phyloP scores from a whole-genome alignment of 2,113 vertebrate species.

The Odontophorus gujanensis region DNA sequence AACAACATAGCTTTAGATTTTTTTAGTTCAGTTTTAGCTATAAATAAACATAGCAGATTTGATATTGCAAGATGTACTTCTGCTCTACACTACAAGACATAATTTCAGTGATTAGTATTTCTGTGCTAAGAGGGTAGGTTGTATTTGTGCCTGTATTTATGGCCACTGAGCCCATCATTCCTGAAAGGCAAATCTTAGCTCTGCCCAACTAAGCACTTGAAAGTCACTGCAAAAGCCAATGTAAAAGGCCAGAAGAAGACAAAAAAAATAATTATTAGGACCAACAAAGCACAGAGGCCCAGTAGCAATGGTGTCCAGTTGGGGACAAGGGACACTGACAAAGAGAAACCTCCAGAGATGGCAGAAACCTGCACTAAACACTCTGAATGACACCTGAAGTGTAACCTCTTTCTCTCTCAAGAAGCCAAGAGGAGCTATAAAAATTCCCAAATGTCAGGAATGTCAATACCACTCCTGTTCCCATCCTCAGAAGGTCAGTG shows the following conservation, averaged over 20 bases:
- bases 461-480: background rate
- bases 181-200: conserved; percentile 6
- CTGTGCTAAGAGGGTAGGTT: background rate
- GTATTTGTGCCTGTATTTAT: background rate
- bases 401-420: background rate
- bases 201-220: background rate
- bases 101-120: background rate
- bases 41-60: conserved; percentile 62
- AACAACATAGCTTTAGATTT: conserved; percentile 65
- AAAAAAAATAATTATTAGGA: background rate
- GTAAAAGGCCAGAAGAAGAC: background rate
- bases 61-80: background rate
- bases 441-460: background rate
- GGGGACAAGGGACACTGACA: background rate
- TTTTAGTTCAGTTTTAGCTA: conserved; percentile 9
- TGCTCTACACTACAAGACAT: conserved; percentile 22
- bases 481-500: background rate
- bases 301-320: background rate
- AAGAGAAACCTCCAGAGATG: background rate
- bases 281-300: background rate
- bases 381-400: background rate
- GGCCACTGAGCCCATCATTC: background rate
- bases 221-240: background rate
- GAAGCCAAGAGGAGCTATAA: background rate
- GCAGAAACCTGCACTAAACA: background rate